Percentiles rank a stretch among this genome's conserved stretches.
These are phyloP conservation scores for Oryzias curvinotus DNA, from an alignment of 2,113 vertebrate species.

Conservation along the genomic window DNA sequence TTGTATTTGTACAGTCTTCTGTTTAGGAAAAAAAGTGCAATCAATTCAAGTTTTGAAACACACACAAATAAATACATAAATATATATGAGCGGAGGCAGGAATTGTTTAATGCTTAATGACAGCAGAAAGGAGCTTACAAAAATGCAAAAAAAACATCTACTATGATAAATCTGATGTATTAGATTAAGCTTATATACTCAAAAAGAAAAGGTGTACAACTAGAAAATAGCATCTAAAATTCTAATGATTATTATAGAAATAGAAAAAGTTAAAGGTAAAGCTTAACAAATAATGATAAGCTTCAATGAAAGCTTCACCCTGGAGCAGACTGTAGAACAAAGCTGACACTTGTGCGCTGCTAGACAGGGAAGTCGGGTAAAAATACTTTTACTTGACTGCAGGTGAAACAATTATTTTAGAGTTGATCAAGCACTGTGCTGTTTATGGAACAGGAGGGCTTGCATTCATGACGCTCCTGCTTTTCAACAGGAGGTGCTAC, in stretches of 20 bases:
- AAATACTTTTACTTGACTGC: constrained; percentile 20
- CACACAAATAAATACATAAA: too few relatives aligned
- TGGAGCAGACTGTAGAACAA: not conserved
- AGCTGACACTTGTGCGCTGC: constrained; percentile 11
- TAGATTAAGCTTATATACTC: not conserved
- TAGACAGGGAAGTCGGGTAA: constrained; percentile 12
- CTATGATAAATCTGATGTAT: not conserved
- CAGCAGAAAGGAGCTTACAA: too few relatives aligned
- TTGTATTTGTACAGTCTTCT: constrained; percentile 38
- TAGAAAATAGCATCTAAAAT: not conserved
- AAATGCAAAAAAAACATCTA: not conserved
- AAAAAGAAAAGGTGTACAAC: not conserved
- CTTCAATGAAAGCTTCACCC: not conserved
- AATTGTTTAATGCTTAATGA: too few relatives aligned
- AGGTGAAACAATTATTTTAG: constrained; percentile 37
- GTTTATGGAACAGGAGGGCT: constrained; percentile 39
- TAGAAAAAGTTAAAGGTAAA: constrained; percentile 4
- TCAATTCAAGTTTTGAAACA: constrained; percentile 1
- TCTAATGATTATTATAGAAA: constrained; percentile 9
- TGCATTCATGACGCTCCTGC: constrained; percentile 31
- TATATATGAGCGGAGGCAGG: too few relatives aligned
- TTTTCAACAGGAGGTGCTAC: constrained; percentile 48
- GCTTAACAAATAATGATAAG: constrained; percentile 15
- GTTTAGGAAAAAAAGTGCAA: constrained; percentile 36
- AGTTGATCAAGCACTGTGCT: constrained; percentile 27